Base-by-base conservation (phyloP, 2,888 invertebrate species). In the Xestia rhomboidea region DNA sequence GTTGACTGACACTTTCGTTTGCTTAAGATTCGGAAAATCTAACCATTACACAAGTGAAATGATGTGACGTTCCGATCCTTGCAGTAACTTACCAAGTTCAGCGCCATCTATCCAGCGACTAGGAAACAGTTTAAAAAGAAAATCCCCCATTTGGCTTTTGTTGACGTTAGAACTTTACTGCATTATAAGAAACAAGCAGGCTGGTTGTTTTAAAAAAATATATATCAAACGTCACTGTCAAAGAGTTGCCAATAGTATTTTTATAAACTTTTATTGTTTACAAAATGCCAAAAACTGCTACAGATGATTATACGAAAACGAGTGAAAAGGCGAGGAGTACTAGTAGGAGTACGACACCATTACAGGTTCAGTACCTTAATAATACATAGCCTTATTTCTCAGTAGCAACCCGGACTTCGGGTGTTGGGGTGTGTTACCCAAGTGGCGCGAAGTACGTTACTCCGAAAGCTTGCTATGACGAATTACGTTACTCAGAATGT, bases 241-340 rank as follows among this genome's bases (percentile, higher is more conserved):
- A 57, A 30, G 41, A 27, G 51, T 21, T 66, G 69, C 62, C 34
- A 64, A 63, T 62, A 38, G 38, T 15, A 13, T 63, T 79, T 73
- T 67, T 70, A 51, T n/a, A 34, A n/a, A 76, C n/a, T 44, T 73
- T 34, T 34, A 44, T 46, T 69, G 68, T 72, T 72, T 73, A 71
- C 62, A 80, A 81, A 49, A 94, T 94, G 94, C 57, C 90, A 4
- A 94, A 91, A 83, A 94, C 91, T 76, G 85, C 83, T 0, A 90
- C 90, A 0, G 94, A 93, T 6, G 92, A 93, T 0, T 89, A 85
- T 51, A 89, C 92, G 0, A 93, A 91, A 72, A 89, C 91, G 0
- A 91, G 86, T 51, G 94, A 93, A 1, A 95, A 93, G 49, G 82
- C 89, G 0, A 90, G 93, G 13, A 94, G 93, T 67, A 79, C 81